These are phyloP conservation scores for Agonopterix heracliana DNA, from an alignment of 2,888 invertebrate genomes.

Conservation along the genomic window DNA sequence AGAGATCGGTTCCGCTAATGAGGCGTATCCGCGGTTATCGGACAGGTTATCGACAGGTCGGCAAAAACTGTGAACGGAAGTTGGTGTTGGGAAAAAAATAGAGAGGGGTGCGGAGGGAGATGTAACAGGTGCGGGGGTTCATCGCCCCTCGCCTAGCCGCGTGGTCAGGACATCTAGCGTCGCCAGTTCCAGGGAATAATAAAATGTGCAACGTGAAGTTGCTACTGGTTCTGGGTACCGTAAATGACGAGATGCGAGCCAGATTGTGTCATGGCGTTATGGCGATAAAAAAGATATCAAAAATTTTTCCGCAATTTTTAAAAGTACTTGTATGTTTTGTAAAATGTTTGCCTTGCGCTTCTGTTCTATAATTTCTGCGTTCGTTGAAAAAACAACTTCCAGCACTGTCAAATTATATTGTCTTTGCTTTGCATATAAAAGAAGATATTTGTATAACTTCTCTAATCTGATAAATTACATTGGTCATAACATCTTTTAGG, in stretches of 20 bases:
- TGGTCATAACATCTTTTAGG: too few relatives aligned
- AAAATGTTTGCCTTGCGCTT: too few relatives aligned
- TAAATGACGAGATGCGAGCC: conserved; percentile 29
- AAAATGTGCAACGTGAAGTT: conserved; percentile 19
- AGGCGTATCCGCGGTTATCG: conserved; percentile 64
- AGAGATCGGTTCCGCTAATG: conserved; percentile 59
- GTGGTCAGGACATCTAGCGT: conserved; percentile 37
- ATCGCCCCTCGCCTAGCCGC: conserved; percentile 49
- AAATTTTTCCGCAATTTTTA: too few relatives aligned
- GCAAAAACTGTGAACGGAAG: conserved; percentile 69
- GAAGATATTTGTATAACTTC: too few relatives aligned
- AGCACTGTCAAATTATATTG: too few relatives aligned
- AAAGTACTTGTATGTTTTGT: too few relatives aligned
- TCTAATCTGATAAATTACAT: too few relatives aligned
- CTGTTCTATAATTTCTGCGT: too few relatives aligned
- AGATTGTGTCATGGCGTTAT: too few relatives aligned
- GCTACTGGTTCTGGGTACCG: conserved; percentile 36
- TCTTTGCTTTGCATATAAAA: too few relatives aligned
- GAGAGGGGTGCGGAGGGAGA: conserved; percentile 51
- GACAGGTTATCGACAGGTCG: conserved; percentile 62
- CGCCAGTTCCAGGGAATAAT: conserved; percentile 38
- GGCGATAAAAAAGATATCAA: too few relatives aligned
- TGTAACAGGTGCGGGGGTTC: conserved; percentile 63
- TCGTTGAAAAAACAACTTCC: too few relatives aligned
- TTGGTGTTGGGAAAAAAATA: conserved; percentile 57